These are phyloP conservation scores for Pseudochaenichthys georgianus DNA, from an alignment of 2,797 vertebrate species.

Conservation along the genomic window DNA sequence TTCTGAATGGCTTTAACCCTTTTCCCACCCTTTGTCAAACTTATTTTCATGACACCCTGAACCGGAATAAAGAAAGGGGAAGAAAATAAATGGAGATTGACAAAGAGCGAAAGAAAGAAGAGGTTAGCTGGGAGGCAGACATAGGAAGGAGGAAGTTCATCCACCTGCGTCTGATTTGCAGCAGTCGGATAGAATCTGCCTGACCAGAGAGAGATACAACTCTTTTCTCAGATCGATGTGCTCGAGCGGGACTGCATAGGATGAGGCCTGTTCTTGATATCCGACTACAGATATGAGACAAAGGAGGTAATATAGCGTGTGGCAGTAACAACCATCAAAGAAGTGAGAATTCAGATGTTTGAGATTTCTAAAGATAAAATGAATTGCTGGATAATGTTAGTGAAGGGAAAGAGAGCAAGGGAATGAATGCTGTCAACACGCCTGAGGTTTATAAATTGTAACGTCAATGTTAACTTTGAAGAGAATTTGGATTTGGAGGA, in stretches of 20 bases:
- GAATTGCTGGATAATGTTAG: constrained; percentile 17
- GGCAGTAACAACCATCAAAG: constrained; percentile 51
- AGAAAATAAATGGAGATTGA: constrained; percentile 57
- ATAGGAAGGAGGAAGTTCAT: constrained; percentile 82
- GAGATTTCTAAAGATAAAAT: constrained; percentile 35
- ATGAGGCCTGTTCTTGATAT: constrained; percentile 78
- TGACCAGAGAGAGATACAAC: constrained; percentile 76
- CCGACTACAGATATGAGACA: constrained; percentile 68
- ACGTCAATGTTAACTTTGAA: neutral
- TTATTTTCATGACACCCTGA: constrained; percentile 53
- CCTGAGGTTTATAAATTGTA: neutral
- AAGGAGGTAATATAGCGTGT: constrained; percentile 57
- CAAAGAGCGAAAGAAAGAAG: constrained; percentile 66
- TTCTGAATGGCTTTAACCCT: constrained; percentile 17
- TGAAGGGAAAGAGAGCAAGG: neutral
- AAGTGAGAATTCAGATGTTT: constrained; percentile 36
- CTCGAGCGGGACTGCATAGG: constrained; percentile 52
- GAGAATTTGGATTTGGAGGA: neutral
- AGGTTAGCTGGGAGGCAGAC: constrained; percentile 80
- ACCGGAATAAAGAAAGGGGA: constrained; percentile 43
- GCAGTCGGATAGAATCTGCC: constrained; percentile 82
- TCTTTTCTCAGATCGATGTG: constrained; percentile 74
- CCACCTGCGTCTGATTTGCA: constrained; percentile 86
- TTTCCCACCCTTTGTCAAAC: neutral
- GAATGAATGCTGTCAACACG: neutral